Conservation (phyloP, 2,797 vertebrate species). For the Macrochelys suwanniensis region DNA sequence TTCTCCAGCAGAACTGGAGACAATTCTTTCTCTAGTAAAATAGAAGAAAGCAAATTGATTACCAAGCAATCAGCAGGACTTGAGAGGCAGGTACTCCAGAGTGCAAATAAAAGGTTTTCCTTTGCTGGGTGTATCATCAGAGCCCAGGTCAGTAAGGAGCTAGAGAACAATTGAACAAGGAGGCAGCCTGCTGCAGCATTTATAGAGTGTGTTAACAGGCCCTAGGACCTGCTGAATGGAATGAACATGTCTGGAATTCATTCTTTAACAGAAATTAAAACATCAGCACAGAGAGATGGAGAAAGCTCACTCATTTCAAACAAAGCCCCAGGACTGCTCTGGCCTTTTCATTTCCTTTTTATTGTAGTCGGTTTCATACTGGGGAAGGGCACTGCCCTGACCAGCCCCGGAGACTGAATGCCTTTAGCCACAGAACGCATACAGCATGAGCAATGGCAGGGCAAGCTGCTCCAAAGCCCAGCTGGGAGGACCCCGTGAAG, state of each 20-base stretch:
- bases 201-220: fast-evolving
- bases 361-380: neutral
- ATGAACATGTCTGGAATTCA: fast-evolving
- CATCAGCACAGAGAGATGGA: neutral
- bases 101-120: neutral
- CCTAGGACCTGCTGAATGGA: neutral
- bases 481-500: neutral
- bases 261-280: neutral
- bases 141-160: fast-evolving
- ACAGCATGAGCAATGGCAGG: neutral
- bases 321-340: neutral
- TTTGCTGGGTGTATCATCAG: fast-evolving
- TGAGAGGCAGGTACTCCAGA: neutral
- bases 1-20: neutral
- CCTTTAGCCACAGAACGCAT: neutral
- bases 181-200: fast-evolving
- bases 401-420: neutral
- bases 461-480: neutral
- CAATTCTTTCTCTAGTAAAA: neutral
- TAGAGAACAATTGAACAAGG: neutral
- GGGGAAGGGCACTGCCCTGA: neutral
- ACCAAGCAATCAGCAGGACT: neutral
- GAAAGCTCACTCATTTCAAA: neutral
- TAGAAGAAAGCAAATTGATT: fast-evolving
- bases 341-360: neutral